Evolutionary conservation across 1,140 invertebrate genomes (phyloP), one percentile per base, ranked within the genome.

Genomic region (Proales similis): DNA sequence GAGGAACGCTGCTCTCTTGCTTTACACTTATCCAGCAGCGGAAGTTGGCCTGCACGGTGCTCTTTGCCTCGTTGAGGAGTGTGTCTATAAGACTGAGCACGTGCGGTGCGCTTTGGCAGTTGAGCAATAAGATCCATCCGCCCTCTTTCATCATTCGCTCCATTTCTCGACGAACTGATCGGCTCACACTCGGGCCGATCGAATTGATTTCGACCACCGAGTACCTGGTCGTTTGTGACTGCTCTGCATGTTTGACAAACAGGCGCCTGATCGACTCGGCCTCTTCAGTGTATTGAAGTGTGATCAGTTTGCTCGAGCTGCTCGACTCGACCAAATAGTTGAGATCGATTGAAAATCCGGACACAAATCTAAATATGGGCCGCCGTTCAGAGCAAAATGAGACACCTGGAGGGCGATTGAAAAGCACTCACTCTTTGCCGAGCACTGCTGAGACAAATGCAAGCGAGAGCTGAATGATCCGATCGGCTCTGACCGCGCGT

Each of bases 1-100:
- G 73, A 38, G 74, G 48, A 9, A 43, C 30, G 7, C 66, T 61
- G 7, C 64, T 51, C 6, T 65, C 42, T 12, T 67, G 67, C 42
- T 70, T 65, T 38, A 64, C 65, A 5, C 73, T 69, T n/a, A 76
- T 68, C 73, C 74, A 76, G 20, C 73, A 65, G 9, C 72, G 67
- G 66, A 76, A 76, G 33, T 69, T 65, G 3, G 69, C 48, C 46
- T 76, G 71, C 4, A 69, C 47, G 19, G 64, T 65, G 3, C 43
- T 36, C 4, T 60, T 42, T 9, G 65, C 27, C 33, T 74, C 72
- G 11, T 57, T 42, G 45, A 76, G 65, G 7, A 73, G 64, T 6
- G 68, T 64, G 51, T 73, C 71, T 5, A 75, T 46, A 43, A 64
- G 64, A 30, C 68, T 66, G 61, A 76, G 66, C 5, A 76, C 65